Percentiles rank a stretch among this genome's conserved stretches.
These are phyloP conservation scores for Reinhardtius hippoglossoides DNA, from an alignment of 2,113 vertebrate genomes.

Conservation along the genomic window DNA sequence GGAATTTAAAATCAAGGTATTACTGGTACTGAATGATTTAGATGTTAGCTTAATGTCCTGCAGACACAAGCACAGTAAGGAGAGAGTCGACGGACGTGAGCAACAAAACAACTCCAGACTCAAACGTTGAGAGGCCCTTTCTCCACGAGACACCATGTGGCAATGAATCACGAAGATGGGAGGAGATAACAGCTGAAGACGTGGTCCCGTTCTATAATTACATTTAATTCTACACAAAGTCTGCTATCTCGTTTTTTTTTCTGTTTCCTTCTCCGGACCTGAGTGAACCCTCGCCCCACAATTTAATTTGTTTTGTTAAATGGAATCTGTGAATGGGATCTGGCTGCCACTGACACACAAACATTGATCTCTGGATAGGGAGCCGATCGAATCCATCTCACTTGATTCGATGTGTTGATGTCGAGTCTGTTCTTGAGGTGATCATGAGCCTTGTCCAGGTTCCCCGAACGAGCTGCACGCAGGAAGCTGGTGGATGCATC, in stretches of 20 bases:
- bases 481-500: slow-evolving; percentile 94
- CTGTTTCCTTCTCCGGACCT: too few species aligned
- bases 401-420: slow-evolving; percentile 97
- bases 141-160: background rate
- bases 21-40: too few species aligned
- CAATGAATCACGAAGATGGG: background rate
- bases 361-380: background rate
- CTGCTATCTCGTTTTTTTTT: too few species aligned
- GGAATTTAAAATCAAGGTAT: too few species aligned
- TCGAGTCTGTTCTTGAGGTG: slow-evolving; percentile 94
- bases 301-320: background rate
- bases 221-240: too few species aligned
- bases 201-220: background rate
- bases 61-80: too few species aligned
- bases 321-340: slow-evolving; percentile 9
- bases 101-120: background rate
- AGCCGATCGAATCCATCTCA: slow-evolving; percentile 61
- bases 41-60: too few species aligned
- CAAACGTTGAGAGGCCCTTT: background rate
- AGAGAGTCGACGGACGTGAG: too few species aligned
- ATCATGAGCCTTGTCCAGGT: slow-evolving; percentile 96
- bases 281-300: background rate
- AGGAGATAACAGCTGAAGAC: background rate
- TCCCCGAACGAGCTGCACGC: slow-evolving; percentile 94
- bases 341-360: background rate